Evolutionary conservation across 1,140 invertebrate species (phyloP).

Genomic region (Anoplophora glabripennis): DNA sequence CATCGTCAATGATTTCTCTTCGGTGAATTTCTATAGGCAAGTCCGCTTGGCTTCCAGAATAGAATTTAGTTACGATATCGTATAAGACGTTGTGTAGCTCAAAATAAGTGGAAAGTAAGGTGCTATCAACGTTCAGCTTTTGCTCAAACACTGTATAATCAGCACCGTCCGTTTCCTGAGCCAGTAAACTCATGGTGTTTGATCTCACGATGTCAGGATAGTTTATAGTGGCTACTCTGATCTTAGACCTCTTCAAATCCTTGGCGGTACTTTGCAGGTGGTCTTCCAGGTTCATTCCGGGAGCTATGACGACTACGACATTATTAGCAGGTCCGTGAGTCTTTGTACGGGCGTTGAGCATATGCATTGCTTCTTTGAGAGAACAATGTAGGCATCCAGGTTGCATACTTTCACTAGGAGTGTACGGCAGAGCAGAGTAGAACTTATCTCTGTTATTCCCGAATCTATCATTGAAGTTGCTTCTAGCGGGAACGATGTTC

Average conservation of each 20-base stretch:
- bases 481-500: slow-evolving; percentile 34
- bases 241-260: slow-evolving; percentile 43
- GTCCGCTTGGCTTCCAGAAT: slow-evolving; percentile 51
- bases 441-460: slow-evolving; percentile 49
- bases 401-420: slow-evolving; percentile 49
- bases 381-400: slow-evolving; percentile 54
- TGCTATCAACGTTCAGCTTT: slow-evolving; percentile 53
- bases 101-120: slow-evolving; percentile 54
- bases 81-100: slow-evolving; percentile 53
- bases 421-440: slow-evolving; percentile 54
- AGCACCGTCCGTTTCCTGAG: slow-evolving; percentile 49
- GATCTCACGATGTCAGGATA: slow-evolving; percentile 49
- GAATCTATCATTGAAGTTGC: slow-evolving; percentile 36
- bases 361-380: slow-evolving; percentile 52
- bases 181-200: slow-evolving; percentile 50
- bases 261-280: slow-evolving; percentile 41
- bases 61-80: slow-evolving; percentile 51
- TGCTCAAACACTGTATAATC: slow-evolving; percentile 53
- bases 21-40: slow-evolving; percentile 57
- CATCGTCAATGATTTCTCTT: slow-evolving; percentile 50
- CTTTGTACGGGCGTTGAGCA: slow-evolving; percentile 51
- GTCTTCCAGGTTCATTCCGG: slow-evolving; percentile 48
- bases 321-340: slow-evolving; percentile 51
- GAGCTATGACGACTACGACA: slow-evolving; percentile 55
- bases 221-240: slow-evolving; percentile 53